A percentile compares a stretch with the other conserved stretches of the same genome.
Conservation (phyloP, 2,888 invertebrate species). For the Harpalus rufipes region DNA sequence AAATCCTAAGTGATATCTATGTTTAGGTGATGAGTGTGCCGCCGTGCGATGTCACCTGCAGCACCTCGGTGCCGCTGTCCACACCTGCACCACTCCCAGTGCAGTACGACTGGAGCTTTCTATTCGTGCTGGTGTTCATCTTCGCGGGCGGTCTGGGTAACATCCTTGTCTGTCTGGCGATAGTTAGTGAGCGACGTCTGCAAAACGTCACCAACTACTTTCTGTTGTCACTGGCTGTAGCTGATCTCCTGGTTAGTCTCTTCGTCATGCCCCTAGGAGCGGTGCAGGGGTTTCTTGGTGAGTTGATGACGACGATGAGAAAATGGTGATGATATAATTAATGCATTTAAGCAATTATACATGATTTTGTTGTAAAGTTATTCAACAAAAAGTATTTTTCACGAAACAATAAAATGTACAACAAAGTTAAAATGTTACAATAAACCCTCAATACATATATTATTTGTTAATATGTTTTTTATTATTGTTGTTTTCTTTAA, state of each 20-base stretch:
- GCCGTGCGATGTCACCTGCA: constrained; percentile 49
- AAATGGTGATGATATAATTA: no score
- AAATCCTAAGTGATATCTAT: background rate
- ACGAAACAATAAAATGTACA: no score
- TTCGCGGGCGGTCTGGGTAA: constrained; percentile 94
- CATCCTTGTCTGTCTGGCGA: constrained; percentile 95
- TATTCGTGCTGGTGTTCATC: constrained; percentile 91
- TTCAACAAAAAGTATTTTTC: no score
- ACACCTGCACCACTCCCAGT: constrained; percentile 7
- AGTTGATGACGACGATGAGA: constrained; percentile 75
- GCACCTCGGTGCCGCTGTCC: constrained; percentile 56
- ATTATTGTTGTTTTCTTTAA: no score
- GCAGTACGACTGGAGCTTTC: constrained; percentile 88
- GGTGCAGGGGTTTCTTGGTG: constrained; percentile 95
- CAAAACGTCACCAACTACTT: constrained; percentile 98
- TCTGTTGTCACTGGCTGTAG: constrained; percentile 93
- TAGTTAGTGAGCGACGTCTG: constrained; percentile 91
- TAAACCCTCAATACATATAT: background rate
- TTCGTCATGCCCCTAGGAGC: constrained; percentile 98
- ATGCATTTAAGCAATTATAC: no score
- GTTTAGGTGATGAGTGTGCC: constrained; percentile 42
- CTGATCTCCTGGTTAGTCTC: constrained; percentile 94
- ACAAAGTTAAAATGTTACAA: no score
- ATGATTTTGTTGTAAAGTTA: no score
- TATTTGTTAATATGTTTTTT: background rate